Percentiles rank a stretch among this genome's conserved stretches.
Evolutionary conservation across 1,140 invertebrate species (phyloP).

Genomic region (Eupristina koningsbergeri): DNA sequence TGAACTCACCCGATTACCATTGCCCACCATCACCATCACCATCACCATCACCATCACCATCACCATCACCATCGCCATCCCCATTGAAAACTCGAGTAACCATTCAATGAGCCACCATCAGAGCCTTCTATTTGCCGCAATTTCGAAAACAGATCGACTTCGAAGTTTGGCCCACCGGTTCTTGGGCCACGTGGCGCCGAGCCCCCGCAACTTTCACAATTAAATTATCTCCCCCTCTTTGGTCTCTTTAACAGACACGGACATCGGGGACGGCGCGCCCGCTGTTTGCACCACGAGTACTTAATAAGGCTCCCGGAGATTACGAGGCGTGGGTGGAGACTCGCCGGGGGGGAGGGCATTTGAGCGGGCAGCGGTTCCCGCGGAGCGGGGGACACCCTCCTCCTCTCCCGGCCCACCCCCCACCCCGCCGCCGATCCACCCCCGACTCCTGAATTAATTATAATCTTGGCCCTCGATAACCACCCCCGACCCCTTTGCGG

Average conservation of each 20-base stretch:
- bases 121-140: slow-evolving; percentile 29
- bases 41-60: no score
- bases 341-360: neutral
- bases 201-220: slow-evolving; percentile 32
- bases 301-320: slow-evolving; percentile 40
- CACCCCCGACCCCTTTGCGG: neutral
- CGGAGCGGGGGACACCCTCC: neutral
- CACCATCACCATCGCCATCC: neutral
- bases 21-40: neutral
- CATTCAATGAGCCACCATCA: slow-evolving; percentile 12
- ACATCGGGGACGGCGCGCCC: neutral
- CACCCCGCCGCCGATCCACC: no score
- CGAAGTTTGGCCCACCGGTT: slow-evolving; percentile 6
- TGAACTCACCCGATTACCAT: slow-evolving; percentile 47
- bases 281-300: slow-evolving; percentile 26
- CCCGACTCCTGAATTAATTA: slow-evolving; percentile 37
- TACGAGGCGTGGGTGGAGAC: neutral
- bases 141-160: slow-evolving; percentile 36
- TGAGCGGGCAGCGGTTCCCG: neutral
- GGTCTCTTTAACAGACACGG: neutral
- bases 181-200: neutral
- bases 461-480: slow-evolving; percentile 20
- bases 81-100: neutral
- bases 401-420: no score
- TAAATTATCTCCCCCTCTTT: slow-evolving; percentile 33